These are phyloP conservation scores for Physocephala rufipes DNA, from an alignment of 2,888 invertebrate species.

Conservation along the genomic window DNA sequence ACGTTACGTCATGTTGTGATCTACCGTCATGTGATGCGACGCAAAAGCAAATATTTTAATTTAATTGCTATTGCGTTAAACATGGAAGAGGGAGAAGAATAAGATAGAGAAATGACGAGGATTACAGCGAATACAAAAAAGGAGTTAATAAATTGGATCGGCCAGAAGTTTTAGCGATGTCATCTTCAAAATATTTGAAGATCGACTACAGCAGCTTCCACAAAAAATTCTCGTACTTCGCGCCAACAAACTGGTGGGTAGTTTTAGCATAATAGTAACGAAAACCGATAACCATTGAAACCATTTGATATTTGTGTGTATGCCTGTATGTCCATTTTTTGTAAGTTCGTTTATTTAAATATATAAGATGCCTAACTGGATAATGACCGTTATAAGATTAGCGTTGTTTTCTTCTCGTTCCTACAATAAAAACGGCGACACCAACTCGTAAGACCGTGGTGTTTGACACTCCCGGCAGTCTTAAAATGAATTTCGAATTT, in stretches of 20 bases:
- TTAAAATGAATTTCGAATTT: constrained; percentile 58
- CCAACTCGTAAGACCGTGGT: constrained; percentile 15
- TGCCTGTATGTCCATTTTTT: too few species aligned
- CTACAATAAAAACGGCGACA: constrained; percentile 29
- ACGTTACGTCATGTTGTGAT: too few species aligned
- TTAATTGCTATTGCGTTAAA: constrained; percentile 54
- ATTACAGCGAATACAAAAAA: neutral
- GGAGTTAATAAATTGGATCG: neutral
- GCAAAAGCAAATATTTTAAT: constrained; percentile 54
- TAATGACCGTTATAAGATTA: constrained; percentile 52
- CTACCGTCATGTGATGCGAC: constrained; percentile 6
- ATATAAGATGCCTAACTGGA: constrained; percentile 56
- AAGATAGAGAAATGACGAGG: neutral
- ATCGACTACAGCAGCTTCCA: neutral
- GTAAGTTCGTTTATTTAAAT: constrained; percentile 49
- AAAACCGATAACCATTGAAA: constrained; percentile 42
- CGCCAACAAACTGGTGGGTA: constrained; percentile 37
- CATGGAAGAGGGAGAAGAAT: constrained; percentile 2
- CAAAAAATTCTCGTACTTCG: neutral
- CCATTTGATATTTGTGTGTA: too few species aligned
- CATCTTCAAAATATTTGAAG: constrained; percentile 55
- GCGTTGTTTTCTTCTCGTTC: too few species aligned
- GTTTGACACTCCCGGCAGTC: constrained; percentile 54
- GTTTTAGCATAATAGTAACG: neutral
- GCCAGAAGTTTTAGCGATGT: constrained; percentile 34